Conservation (phyloP, 2,888 invertebrate genomes). For the Diaprepes abbreviatus region DNA sequence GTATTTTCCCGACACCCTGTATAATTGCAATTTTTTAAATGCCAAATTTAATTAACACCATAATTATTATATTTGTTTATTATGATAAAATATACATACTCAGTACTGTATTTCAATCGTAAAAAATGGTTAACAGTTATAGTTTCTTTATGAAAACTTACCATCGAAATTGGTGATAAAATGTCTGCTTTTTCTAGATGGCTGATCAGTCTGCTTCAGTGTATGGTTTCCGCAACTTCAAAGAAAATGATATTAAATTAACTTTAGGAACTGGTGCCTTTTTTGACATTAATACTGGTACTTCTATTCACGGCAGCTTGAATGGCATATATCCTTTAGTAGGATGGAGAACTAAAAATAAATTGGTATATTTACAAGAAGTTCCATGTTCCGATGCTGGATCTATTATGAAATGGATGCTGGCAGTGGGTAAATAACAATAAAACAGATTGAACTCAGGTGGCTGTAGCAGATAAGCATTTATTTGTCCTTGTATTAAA, state of each 20-base stretch:
- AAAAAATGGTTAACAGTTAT: too few relatives aligned
- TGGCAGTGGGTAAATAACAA: constrained; percentile 76
- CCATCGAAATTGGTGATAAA: too few relatives aligned
- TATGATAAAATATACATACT: too few relatives aligned
- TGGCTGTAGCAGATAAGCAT: too few relatives aligned
- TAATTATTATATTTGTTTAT: too few relatives aligned
- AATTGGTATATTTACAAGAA: constrained; percentile 84
- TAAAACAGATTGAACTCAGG: too few relatives aligned
- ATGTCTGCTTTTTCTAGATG: constrained; percentile 74
- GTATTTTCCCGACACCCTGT: too few relatives aligned
- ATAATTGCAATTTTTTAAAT: too few relatives aligned
- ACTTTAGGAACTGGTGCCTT: constrained; percentile 95
- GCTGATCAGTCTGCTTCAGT: constrained; percentile 92
- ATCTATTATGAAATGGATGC: constrained; percentile 88
- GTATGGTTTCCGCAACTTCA: constrained; percentile 88
- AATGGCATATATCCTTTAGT: constrained; percentile 92
- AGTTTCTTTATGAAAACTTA: too few relatives aligned
- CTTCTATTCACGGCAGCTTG: constrained; percentile 82
- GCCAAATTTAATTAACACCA: too few relatives aligned
- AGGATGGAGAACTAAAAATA: constrained; percentile 81
- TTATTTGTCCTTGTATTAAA: too few relatives aligned
- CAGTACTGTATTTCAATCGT: too few relatives aligned
- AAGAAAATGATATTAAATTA: constrained; percentile 84
- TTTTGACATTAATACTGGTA: constrained; percentile 86
- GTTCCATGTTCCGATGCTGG: constrained; percentile 92